Base-by-base conservation (phyloP, 2,888 invertebrate genomes). In the Pterobdella sp. region DNA sequence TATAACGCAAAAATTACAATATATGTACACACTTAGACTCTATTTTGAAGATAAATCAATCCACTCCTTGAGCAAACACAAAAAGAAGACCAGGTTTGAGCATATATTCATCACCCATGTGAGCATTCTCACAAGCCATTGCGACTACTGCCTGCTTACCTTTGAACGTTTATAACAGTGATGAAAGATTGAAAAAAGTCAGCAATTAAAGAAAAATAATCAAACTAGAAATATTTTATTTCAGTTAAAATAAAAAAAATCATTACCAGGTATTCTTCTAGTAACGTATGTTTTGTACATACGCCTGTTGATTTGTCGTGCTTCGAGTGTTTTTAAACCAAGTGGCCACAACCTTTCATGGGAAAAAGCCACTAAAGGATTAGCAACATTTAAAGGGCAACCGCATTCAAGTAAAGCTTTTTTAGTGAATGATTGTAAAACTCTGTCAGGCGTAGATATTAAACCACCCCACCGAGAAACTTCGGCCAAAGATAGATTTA, bases 381-480 rank as follows among this genome's bases (percentile, higher is more conserved):
- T 93, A 75, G 95, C 89, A 75, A 94, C 92, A 82, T 94, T 92
- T 31, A 91, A 89, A 1, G 95, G 95, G 82, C 95, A 95, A 35
- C 94, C 93, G 74, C 93, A 76, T 84, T 95, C 95, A 14, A 92
- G 91, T 74, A 96, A 85, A 29, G 94, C 91, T 79, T 94, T 87
- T 82, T 93, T 93, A 78, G 96, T 94, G 89, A 94, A 92, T 81
- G 92, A 90, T 90, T 95, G 86, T 29, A 81, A 86, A 72, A 92
- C 90, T 84, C 93, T 92, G 83, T 96, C 95, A 0, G 96, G 96
- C 18, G 96, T 96, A 36, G 94, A 94, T 81, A 96, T 96, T 94
- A 96, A 94, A 73, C 95, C 95, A 72, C 95, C 96, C 96, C 95
- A 96, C 74, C 95, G 88, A 0, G 94, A 94, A 65, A 96, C 95